Conservation (phyloP, 30 jellyfish, hydroid and myxozoan genomes). For the Mastigias papua region DNA sequence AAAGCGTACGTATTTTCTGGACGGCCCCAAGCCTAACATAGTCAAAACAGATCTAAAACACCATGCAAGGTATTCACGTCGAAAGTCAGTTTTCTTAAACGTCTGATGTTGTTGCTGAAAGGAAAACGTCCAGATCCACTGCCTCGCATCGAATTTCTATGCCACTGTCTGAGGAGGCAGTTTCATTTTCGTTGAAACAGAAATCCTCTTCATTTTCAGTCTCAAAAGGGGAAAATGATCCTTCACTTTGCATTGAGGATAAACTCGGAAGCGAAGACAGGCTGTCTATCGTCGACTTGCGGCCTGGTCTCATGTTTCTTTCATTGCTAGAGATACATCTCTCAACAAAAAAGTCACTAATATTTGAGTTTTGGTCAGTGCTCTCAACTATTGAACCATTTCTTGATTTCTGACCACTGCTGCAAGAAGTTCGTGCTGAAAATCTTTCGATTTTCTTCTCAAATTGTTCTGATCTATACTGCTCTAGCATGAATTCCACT, state of each 20-base stretch:
- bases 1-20: no score
- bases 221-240: slow-evolving; percentile 24
- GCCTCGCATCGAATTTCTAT: slow-evolving; percentile 13
- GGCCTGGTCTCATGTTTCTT: slow-evolving; percentile 2
- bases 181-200: slow-evolving; percentile 14
- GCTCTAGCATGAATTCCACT: slow-evolving; percentile 35
- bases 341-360: not conserved
- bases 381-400: slow-evolving; percentile 10
- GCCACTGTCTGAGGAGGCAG: slow-evolving; percentile 50
- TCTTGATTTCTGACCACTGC: not conserved
- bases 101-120: slow-evolving; percentile 27
- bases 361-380: not conserved
- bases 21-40: no score
- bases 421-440: not conserved
- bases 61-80: not conserved
- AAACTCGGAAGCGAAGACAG: slow-evolving; percentile 45
- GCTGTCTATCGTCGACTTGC: slow-evolving; percentile 52
- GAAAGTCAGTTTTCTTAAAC: not conserved
- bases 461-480: slow-evolving; percentile 43
- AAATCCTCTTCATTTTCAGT: slow-evolving; percentile 49
- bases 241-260: slow-evolving; percentile 46
- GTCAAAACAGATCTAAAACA: not conserved
- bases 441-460: slow-evolving; percentile 31
- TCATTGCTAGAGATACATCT: not conserved
- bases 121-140: slow-evolving; percentile 13